phyloP scores from a whole-genome alignment of 2,113 vertebrate genomes.

The Oceanodroma tethys region DNA sequence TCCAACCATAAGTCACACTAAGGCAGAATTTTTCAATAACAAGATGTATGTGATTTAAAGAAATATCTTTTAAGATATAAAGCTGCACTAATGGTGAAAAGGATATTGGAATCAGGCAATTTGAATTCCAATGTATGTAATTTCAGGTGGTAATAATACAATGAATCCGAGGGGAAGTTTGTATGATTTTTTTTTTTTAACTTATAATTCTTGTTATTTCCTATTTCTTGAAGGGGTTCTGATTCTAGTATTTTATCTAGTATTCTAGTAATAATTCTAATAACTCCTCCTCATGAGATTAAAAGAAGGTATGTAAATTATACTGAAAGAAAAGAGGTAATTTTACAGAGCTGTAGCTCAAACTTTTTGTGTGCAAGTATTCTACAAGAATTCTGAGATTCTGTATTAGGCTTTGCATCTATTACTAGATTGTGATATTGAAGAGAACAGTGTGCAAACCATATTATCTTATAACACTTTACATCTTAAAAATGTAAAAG shows the following conservation, averaged over 20 bases:
- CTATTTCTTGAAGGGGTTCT: not conserved
- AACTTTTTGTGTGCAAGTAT: not conserved
- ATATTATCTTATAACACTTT: not conserved
- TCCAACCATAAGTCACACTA: not conserved
- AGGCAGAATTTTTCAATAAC: not conserved
- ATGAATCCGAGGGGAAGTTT: not conserved
- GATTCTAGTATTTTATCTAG: not conserved
- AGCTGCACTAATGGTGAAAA: not conserved
- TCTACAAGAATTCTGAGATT: not conserved
- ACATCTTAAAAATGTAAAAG: not conserved
- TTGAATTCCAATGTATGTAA: not conserved
- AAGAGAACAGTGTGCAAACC: not conserved
- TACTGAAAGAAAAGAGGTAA: not conserved
- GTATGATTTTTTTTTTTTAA: not conserved
- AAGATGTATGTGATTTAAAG: not conserved
- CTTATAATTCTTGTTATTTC: not conserved
- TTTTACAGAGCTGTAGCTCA: not conserved
- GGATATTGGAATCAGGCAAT: not conserved
- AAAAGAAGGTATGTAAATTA: not conserved
- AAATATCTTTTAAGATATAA: not conserved
- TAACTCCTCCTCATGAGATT: not conserved
- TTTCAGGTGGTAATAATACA: not conserved
- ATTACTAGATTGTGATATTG: not conserved
- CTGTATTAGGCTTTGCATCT: not conserved
- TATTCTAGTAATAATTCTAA: not conserved